Evolutionary conservation across 1,140 invertebrate genomes (phyloP).

Genomic region (Atta colombica): DNA sequence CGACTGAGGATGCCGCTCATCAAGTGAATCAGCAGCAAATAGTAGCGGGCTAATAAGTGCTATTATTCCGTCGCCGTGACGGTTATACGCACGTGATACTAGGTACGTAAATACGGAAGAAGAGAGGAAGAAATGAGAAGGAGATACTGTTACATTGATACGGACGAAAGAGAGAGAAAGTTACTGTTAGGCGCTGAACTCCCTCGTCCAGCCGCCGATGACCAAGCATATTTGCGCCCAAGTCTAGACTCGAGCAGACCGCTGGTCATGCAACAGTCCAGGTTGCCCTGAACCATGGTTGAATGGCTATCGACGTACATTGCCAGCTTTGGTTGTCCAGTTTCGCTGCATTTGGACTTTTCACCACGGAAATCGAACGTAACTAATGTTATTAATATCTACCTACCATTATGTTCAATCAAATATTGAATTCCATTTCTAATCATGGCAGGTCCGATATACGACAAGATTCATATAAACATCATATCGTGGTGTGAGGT

Average conservation of each 20-base stretch:
- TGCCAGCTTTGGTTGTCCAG: constrained; percentile 54
- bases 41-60: constrained; percentile 76
- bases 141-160: constrained; percentile 49
- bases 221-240: constrained; percentile 67
- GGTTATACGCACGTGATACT: constrained; percentile 65
- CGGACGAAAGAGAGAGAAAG: constrained; percentile 71
- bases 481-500: background rate
- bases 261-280: constrained; percentile 42
- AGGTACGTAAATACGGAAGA: constrained; percentile 74
- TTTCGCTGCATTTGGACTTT: constrained; percentile 60
- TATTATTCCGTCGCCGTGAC: constrained; percentile 69
- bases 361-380: constrained; percentile 1
- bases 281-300: constrained; percentile 58
- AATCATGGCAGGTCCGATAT: background rate
- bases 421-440: constrained; percentile 29
- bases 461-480: background rate
- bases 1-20: constrained; percentile 73
- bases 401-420: constrained; percentile 19
- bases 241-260: constrained; percentile 65
- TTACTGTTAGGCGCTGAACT: constrained; percentile 71
- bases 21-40: constrained; percentile 76
- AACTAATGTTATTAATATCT: constrained; percentile 48
- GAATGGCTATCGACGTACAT: constrained; percentile 46
- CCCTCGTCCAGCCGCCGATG: constrained; percentile 65
- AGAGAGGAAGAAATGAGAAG: constrained; percentile 20